A percentile compares a stretch with the other conserved stretches of the same genome.
Conservation (phyloP, 2,113 vertebrate genomes). For the Bambusicola thoracicus region DNA sequence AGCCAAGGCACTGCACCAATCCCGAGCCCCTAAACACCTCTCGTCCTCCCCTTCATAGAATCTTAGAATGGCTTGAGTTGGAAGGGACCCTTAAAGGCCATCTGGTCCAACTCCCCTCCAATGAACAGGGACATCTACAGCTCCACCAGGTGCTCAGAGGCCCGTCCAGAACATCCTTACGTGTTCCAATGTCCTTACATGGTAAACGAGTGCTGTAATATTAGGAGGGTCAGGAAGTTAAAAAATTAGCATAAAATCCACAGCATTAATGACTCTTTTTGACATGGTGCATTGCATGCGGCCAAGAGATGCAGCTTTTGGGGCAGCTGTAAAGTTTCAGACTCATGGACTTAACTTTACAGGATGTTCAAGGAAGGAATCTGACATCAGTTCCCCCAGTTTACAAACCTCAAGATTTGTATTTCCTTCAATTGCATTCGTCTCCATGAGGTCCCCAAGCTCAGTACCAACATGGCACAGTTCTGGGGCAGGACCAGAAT, state of each 20-base stretch:
- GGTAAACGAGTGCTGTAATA: rapidly evolving
- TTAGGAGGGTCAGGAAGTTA: background rate
- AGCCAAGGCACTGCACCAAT: background rate
- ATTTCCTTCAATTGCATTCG: rapidly evolving
- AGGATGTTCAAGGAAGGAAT: background rate
- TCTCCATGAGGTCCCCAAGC: background rate
- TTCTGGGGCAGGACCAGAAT: background rate
- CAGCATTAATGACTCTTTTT: background rate
- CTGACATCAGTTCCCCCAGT: background rate
- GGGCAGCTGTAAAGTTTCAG: background rate
- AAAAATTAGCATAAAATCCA: background rate
- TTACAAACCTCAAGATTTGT: background rate
- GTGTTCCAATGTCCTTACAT: rapidly evolving
- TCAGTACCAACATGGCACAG: background rate
- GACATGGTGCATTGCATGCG: background rate
- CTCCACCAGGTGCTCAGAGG: too few species aligned
- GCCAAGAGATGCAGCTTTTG: background rate
- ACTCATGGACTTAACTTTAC: background rate
- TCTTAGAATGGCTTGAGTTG: too few species aligned
- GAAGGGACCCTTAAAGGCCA: too few species aligned
- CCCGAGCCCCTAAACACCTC: background rate
- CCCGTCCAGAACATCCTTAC: too few species aligned
- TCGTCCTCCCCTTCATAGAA: background rate
- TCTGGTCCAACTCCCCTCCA: too few species aligned
- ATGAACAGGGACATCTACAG: too few species aligned